phyloP scores from a whole-genome alignment of 2,888 invertebrate genomes.

The Leptopilina drosophilae region DNA sequence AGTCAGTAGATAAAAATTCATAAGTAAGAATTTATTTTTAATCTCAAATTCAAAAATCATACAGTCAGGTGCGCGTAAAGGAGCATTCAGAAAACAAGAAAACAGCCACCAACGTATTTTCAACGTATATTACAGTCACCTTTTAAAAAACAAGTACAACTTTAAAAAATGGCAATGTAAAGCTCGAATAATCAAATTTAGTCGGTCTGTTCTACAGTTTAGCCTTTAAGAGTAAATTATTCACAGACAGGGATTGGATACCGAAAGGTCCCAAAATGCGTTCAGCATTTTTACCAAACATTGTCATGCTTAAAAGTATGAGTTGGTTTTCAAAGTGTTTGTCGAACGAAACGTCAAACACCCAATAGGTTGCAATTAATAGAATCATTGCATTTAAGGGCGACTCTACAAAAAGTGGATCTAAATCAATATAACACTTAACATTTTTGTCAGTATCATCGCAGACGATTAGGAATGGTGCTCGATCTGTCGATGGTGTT shows the following conservation, averaged over 20 bases:
- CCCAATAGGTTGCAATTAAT: background rate
- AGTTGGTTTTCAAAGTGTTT: background rate
- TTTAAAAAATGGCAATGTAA: too few species aligned
- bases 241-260: background rate
- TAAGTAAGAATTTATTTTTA: too few species aligned
- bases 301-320: background rate
- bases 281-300: background rate
- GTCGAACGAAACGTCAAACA: background rate
- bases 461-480: background rate
- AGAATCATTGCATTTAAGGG: background rate
- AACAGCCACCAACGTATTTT: too few species aligned
- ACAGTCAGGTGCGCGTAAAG: too few species aligned
- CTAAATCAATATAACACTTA: background rate
- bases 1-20: too few species aligned
- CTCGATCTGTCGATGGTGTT: background rate
- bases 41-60: too few species aligned
- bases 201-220: too few species aligned
- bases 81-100: too few species aligned
- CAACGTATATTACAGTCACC: too few species aligned
- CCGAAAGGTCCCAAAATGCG: background rate
- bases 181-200: too few species aligned
- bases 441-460: background rate
- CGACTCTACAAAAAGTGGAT: background rate
- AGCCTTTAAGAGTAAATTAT: constrained; percentile 5
- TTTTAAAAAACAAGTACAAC: too few species aligned